Evolutionary conservation across 2,797 vertebrate genomes (phyloP).

Genomic region (Pteronotus mesoamericanus): DNA sequence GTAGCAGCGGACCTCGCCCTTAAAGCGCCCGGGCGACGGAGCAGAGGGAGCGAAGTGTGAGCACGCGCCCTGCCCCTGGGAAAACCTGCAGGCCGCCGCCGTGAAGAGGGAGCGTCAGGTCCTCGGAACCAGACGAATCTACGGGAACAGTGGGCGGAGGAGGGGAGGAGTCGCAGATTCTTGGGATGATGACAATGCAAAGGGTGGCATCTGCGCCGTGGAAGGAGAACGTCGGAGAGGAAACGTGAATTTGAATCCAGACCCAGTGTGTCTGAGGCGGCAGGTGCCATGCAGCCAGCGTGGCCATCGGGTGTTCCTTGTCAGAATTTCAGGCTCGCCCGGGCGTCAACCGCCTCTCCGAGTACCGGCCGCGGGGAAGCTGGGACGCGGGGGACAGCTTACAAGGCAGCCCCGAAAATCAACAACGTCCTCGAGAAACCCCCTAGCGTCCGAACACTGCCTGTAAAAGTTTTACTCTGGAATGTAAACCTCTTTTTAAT

Average conservation of each 20-base stretch:
- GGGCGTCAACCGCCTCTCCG: background rate
- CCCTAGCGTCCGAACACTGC: background rate
- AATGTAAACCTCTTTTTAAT: background rate
- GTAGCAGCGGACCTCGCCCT: background rate
- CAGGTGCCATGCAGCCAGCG: background rate
- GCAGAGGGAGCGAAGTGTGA: background rate
- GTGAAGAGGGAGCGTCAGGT: background rate
- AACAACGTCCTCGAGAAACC: rapidly evolving
- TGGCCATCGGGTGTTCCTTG: background rate
- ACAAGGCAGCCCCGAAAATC: background rate
- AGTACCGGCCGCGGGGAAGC: background rate
- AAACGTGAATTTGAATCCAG: background rate
- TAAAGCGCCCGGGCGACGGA: rapidly evolving
- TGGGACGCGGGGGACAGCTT: background rate
- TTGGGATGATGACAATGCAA: background rate
- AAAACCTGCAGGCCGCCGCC: background rate
- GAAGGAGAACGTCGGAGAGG: background rate
- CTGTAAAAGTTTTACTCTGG: background rate
- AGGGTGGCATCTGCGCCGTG: background rate
- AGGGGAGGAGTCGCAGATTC: background rate
- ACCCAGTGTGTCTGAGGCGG: rapidly evolving
- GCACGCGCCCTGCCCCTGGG: background rate
- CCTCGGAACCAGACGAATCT: background rate
- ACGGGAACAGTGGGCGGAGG: rapidly evolving
- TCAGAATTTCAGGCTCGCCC: background rate